Base-by-base conservation (phyloP, 2,888 invertebrate species). In the Gastracanthus pulcherrimus region DNA sequence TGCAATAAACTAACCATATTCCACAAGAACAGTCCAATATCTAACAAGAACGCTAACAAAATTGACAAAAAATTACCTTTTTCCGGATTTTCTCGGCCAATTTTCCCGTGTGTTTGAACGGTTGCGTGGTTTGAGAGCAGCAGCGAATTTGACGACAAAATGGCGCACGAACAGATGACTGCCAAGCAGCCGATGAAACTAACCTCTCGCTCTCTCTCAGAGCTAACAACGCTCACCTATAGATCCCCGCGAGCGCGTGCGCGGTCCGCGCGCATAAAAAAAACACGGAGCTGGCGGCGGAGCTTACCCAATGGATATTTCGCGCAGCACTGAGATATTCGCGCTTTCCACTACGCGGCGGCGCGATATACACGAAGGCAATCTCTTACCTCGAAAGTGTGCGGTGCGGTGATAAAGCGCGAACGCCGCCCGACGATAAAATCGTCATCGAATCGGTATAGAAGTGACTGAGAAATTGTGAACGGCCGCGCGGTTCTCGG, bases 391-490 rank as follows among this genome's bases (percentile, higher is more conserved):
- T 29, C n/a, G 9, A 26, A 36, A 38, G 26, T 6, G 13, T 2
- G 7, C n/a, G n/a, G n/a, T 60, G 3, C 41, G 41, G 5, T 19
- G 1, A 23, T n/a, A n/a, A n/a, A n/a, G n/a, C n/a, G n/a, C n/a
- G n/a, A n/a, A n/a, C n/a, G n/a, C n/a, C n/a, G 11, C 3, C 7
- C 64, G 4, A 51, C n/a, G 34, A 55, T 66, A 66, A 76, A 60
- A 76, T 76, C 66, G 74, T 66, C 66, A 64, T 36, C 13, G 29
- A 51, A 76, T 76, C 66, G 64, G 66, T 55, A 76, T 11, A 48
- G 48, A 3, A 19, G 19, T n/a, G 48, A 1, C 48, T 51, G 16
- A 23, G n/a, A 58, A 23, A 23, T 58, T 29, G 7, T 23, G 26
- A 7, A 26, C 13, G n/a, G n/a, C n/a, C n/a, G n/a, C n/a, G n/a